Percentiles rank a stretch among this genome's conserved stretches.
Evolutionary conservation across 2,113 vertebrate genomes (phyloP).

Genomic region (Anser cygnoides): DNA sequence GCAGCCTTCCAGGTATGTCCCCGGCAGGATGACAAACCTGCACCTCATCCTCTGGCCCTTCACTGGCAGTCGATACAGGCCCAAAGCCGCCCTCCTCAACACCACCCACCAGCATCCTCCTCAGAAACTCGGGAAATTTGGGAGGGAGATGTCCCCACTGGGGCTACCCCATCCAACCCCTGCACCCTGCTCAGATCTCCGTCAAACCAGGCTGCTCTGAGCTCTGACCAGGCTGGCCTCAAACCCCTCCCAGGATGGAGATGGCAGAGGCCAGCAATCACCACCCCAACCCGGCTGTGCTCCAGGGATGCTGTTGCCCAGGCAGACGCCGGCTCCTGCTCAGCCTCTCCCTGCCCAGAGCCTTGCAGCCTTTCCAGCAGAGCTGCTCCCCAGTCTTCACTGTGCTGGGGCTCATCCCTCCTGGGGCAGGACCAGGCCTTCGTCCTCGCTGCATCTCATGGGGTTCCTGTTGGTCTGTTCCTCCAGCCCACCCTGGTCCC

Average conservation of each 20-base stretch:
- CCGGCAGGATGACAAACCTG: not conserved
- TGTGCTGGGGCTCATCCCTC: too few relatives aligned
- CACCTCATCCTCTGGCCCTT: not conserved
- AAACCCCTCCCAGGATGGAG: not conserved
- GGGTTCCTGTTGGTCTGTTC: not conserved
- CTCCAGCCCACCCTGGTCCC: not conserved
- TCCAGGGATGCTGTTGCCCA: too few relatives aligned
- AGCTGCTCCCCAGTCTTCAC: too few relatives aligned
- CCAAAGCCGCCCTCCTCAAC: not conserved
- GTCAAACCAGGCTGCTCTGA: not conserved
- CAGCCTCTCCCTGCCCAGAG: too few relatives aligned
- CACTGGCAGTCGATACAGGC: not conserved
- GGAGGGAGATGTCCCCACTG: not conserved
- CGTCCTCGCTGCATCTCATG: not conserved
- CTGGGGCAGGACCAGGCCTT: not conserved
- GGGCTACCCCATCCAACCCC: not conserved
- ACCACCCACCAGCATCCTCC: not conserved
- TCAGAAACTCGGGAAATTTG: not conserved
- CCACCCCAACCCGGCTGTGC: too few relatives aligned
- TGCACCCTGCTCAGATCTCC: not conserved
- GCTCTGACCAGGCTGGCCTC: not conserved
- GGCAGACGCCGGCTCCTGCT: too few relatives aligned
- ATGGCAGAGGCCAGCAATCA: too few relatives aligned
- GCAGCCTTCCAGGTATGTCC: constrained; percentile 42
- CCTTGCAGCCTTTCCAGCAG: too few relatives aligned